Evolutionary conservation across 2,888 invertebrate genomes (phyloP).

Genomic region (Troglohyphantes excavatus): DNA sequence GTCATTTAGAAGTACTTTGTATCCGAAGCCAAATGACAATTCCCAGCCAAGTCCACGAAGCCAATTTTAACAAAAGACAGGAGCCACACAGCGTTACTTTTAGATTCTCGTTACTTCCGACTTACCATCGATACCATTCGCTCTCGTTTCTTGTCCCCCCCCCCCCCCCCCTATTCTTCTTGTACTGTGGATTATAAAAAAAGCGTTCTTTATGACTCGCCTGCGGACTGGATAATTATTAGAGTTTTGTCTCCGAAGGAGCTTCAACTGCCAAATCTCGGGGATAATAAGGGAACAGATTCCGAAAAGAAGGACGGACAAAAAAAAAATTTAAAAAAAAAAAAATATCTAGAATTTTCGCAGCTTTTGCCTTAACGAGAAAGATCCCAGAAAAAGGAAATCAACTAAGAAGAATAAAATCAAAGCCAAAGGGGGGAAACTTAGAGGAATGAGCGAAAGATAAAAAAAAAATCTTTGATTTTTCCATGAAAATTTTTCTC

Average conservation of each 20-base stretch:
- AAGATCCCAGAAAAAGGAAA: slow-evolving; percentile 34
- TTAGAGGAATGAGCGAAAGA: not conserved
- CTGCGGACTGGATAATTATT: slow-evolving; percentile 66
- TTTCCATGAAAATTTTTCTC: slow-evolving; percentile 27
- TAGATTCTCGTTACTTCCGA: not conserved
- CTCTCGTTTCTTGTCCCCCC: not conserved
- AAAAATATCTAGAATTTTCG: slow-evolving; percentile 35
- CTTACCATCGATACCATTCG: not conserved
- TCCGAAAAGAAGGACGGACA: slow-evolving; percentile 15
- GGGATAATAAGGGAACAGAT: slow-evolving; percentile 55
- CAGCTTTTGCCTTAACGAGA: slow-evolving; percentile 67
- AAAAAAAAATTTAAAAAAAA: slow-evolving; percentile 30
- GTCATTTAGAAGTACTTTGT: not conserved
- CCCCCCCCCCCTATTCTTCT: no score
- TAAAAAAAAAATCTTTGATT: slow-evolving; percentile 42
- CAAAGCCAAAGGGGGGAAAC: slow-evolving; percentile 26
- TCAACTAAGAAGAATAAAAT: slow-evolving; percentile 6
- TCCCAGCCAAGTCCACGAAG: slow-evolving; percentile 4
- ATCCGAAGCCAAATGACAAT: slow-evolving; percentile 9
- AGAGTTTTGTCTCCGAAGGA: slow-evolving; percentile 55
- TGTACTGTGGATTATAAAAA: not conserved
- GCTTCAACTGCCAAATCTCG: slow-evolving; percentile 35
- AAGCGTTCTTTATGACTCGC: slow-evolving; percentile 35
- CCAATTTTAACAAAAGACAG: slow-evolving; percentile 23
- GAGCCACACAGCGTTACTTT: not conserved